A percentile compares a stretch with the other conserved stretches of the same genome.
Conservation (phyloP, 2,113 vertebrate genomes). For the Madoqua kirkii region DNA sequence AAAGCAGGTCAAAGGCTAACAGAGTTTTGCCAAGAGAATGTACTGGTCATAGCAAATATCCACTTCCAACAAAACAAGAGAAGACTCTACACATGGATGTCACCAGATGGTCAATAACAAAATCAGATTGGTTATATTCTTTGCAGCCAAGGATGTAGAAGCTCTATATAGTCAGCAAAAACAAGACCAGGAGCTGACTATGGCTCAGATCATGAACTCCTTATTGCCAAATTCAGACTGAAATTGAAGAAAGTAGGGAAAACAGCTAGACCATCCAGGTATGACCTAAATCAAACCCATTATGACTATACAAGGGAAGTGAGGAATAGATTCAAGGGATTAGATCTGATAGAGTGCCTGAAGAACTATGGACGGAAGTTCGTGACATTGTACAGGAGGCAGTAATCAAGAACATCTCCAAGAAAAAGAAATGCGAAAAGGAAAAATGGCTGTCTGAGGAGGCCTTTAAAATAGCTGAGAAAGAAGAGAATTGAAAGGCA, state of each 20-base stretch:
- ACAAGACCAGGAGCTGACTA: accelerated
- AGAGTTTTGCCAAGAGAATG: neutral
- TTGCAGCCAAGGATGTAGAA: neutral
- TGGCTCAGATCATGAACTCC: neutral
- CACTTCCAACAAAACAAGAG: neutral
- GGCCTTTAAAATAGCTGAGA: neutral
- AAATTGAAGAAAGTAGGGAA: neutral
- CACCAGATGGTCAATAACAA: neutral
- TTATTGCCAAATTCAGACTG: neutral
- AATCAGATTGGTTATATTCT: neutral
- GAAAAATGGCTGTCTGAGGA: neutral
- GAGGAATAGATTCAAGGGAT: neutral
- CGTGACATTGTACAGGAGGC: accelerated
- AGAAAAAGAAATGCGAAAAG: neutral
- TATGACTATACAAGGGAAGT: neutral
- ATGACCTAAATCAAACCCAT: neutral
- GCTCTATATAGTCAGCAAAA: neutral
- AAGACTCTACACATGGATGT: neutral
- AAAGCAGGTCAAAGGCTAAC: neutral
- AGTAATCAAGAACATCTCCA: neutral
- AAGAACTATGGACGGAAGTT: neutral
- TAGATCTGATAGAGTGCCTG: neutral
- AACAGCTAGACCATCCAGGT: neutral
- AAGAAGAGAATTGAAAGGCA: neutral
- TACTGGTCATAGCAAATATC: neutral